Conservation (phyloP, 1,140 invertebrate genomes). For the Drosophila micromelanica region DNA sequence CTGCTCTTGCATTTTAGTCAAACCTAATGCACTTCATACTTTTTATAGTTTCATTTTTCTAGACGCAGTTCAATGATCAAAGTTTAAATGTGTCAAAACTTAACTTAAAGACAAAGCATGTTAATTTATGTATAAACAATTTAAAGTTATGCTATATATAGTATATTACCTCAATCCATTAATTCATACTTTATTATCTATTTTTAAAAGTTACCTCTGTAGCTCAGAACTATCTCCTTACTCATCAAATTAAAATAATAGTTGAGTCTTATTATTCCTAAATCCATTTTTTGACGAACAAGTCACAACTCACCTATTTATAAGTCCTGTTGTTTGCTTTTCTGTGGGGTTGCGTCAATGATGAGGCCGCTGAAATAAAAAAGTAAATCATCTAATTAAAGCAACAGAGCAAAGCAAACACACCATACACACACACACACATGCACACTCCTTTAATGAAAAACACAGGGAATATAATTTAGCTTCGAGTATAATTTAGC, state of each 20-base stretch:
- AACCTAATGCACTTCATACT: slow-evolving; percentile 3
- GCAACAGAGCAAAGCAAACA: slow-evolving; percentile 26
- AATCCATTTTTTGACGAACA: neutral
- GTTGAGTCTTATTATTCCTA: no score
- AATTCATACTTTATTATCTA: no score
- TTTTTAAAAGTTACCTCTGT: no score
- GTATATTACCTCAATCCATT: no score
- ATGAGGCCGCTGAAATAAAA: slow-evolving; percentile 52
- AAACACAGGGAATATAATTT: slow-evolving; percentile 7
- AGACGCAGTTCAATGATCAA: neutral
- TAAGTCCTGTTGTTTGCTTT: slow-evolving; percentile 15
- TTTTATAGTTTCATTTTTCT: neutral
- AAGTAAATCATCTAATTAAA: slow-evolving; percentile 66
- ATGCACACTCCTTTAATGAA: slow-evolving; percentile 17
- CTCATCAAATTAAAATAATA: no score
- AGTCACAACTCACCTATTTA: slow-evolving; percentile 6
- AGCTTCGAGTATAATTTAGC: slow-evolving; percentile 18
- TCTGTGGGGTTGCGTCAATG: slow-evolving; percentile 20
- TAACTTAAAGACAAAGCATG: neutral
- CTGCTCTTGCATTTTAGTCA: slow-evolving; percentile 3
- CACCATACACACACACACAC: slow-evolving; percentile 26
- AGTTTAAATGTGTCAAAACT: neutral
- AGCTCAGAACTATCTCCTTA: no score
- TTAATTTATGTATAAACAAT: no score
- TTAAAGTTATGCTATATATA: no score